Conservation (phyloP, 2,797 vertebrate species). For the Champsocephalus esox region DNA sequence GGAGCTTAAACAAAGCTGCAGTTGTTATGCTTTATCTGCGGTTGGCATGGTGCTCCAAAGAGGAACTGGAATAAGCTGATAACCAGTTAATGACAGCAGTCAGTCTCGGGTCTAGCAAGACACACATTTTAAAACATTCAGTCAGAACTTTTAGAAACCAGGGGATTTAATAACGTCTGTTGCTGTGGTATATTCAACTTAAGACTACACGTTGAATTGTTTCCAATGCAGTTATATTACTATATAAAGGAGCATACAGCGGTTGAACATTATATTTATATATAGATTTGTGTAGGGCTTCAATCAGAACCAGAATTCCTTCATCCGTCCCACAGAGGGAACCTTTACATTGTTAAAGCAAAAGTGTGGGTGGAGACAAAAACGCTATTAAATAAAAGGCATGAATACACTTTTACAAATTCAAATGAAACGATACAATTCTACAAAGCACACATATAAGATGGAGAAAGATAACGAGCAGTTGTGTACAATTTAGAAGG, state of each 20-base stretch:
- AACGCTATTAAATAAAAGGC: no score
- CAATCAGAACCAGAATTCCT: background rate
- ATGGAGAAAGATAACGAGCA: no score
- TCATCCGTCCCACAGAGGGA: no score
- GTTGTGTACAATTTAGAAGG: no score
- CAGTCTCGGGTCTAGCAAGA: constrained; percentile 21
- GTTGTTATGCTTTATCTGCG: constrained; percentile 64
- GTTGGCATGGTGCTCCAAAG: constrained; percentile 35
- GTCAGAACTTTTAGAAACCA: background rate
- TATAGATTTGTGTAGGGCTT: background rate
- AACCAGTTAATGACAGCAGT: constrained; percentile 43
- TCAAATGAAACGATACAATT: no score
- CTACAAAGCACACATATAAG: no score
- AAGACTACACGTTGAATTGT: background rate
- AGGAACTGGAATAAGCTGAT: constrained; percentile 60
- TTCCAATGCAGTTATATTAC: background rate
- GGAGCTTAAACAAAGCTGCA: constrained; percentile 54
- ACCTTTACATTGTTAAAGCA: no score
- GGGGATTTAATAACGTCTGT: background rate
- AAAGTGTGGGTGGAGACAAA: no score
- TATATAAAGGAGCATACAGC: background rate
- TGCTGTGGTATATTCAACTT: background rate
- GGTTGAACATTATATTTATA: background rate
- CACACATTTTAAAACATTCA: background rate
- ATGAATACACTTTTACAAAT: no score